Conservation (phyloP, 2,888 invertebrate species). For the Rugalucina vietnamica region DNA sequence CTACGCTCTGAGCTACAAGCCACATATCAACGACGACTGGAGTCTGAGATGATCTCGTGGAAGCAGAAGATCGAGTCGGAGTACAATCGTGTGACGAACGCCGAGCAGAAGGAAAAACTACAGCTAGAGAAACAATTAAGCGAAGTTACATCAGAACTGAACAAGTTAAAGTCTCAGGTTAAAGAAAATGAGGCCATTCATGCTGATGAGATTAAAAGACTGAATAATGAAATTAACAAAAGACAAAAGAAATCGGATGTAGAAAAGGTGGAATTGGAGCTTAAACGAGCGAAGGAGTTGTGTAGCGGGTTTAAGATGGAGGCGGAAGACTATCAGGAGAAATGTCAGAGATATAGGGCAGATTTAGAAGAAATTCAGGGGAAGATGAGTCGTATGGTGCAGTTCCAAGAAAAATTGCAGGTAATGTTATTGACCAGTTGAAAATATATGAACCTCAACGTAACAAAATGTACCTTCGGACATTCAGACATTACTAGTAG, state of each 20-base stretch:
- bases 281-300: conserved; percentile 59
- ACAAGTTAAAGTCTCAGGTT: conserved; percentile 52
- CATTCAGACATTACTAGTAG: too few relatives aligned
- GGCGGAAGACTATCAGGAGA: conserved; percentile 53
- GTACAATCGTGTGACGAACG: conserved; percentile 45
- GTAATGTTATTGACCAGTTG: too few relatives aligned
- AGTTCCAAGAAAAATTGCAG: conserved; percentile 57
- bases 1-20: conserved; percentile 64
- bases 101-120: conserved; percentile 61
- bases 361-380: conserved; percentile 43
- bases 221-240: conserved; percentile 45
- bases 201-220: conserved; percentile 54
- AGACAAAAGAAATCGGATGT: conserved; percentile 45
- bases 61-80: conserved; percentile 60
- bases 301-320: conserved; percentile 57
- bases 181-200: conserved; percentile 48
- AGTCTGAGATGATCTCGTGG: conserved; percentile 55
- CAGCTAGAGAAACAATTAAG: conserved; percentile 60
- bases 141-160: conserved; percentile 59
- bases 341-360: conserved; percentile 46
- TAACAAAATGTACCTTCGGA: too few relatives aligned
- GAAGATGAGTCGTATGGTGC: conserved; percentile 41
- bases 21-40: conserved; percentile 65
- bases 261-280: conserved; percentile 53
- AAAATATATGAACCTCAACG: too few relatives aligned